phyloP scores from a whole-genome alignment of 2,113 vertebrate genomes.

The Aplodontia rufa region DNA sequence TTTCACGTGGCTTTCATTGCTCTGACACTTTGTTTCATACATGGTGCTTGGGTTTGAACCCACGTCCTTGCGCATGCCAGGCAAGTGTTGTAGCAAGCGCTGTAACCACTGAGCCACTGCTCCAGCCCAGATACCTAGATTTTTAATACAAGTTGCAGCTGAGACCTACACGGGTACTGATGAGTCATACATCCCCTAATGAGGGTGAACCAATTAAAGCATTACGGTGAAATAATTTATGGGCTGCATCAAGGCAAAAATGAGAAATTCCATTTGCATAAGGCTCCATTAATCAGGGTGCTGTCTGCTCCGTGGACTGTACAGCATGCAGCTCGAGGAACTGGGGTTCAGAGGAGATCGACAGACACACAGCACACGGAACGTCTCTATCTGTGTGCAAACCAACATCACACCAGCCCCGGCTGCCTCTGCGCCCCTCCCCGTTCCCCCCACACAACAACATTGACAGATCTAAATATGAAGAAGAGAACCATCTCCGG shows the following conservation, averaged over 20 bases:
- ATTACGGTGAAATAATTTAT: slow-evolving; percentile 76
- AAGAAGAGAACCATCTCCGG: slow-evolving; percentile 84
- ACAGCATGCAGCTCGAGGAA: slow-evolving; percentile 58
- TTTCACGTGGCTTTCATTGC: too few relatives aligned
- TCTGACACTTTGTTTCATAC: too few relatives aligned
- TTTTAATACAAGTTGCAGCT: slow-evolving; percentile 70
- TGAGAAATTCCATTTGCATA: slow-evolving; percentile 76
- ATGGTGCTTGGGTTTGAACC: too few relatives aligned
- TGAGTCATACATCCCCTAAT: slow-evolving; percentile 71
- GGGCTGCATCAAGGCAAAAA: slow-evolving; percentile 74
- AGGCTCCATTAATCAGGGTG: slow-evolving; percentile 73
- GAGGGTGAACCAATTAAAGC: slow-evolving; percentile 76
- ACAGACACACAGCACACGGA: slow-evolving; percentile 31
- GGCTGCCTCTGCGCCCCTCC: slow-evolving; percentile 77
- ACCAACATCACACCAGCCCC: slow-evolving; percentile 65
- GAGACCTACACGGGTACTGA: slow-evolving; percentile 70
- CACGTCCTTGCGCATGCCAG: too few relatives aligned
- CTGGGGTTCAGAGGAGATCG: slow-evolving; percentile 61
- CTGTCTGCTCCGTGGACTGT: slow-evolving; percentile 52
- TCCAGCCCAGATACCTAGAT: slow-evolving; percentile 33
- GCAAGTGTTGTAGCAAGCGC: too few relatives aligned
- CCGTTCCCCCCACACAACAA: slow-evolving; percentile 59
- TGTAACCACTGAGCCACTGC: too few relatives aligned
- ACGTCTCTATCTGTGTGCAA: slow-evolving; percentile 80
- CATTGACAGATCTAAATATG: slow-evolving; percentile 87